These are phyloP conservation scores for Nipponacmea schrenckii DNA, from an alignment of 2,888 invertebrate genomes.

Conservation along the genomic window DNA sequence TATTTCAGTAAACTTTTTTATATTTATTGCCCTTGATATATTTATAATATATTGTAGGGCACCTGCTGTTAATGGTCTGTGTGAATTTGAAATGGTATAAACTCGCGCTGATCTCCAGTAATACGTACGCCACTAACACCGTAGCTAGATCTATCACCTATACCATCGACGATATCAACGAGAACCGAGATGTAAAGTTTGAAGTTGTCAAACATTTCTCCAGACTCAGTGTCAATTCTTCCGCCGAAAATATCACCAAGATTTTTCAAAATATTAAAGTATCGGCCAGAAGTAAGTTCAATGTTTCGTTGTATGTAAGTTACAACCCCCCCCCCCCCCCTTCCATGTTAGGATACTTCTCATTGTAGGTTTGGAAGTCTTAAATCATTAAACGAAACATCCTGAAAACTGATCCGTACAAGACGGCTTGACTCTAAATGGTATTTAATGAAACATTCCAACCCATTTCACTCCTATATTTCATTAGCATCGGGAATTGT, in stretches of 20 bases:
- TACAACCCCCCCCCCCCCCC: no score
- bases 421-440: no score
- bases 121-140: constrained; percentile 15
- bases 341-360: no score
- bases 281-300: constrained; percentile 55
- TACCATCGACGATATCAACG: constrained; percentile 19
- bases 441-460: no score
- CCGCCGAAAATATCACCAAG: constrained; percentile 26
- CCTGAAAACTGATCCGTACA: no score
- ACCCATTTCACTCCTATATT: no score
- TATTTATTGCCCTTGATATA: no score
- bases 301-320: background rate
- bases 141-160: constrained; percentile 26
- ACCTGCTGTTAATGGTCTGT: constrained; percentile 30
- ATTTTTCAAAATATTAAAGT: constrained; percentile 42
- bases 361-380: no score
- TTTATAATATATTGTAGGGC: constrained; percentile 15
- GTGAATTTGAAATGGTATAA: constrained; percentile 22
- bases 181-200: constrained; percentile 21
- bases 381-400: no score
- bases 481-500: no score
- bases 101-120: constrained; percentile 30
- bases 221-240: constrained; percentile 29
- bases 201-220: constrained; percentile 42
- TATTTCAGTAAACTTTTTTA: no score